Evolutionary conservation across 2,888 invertebrate genomes (phyloP), one percentile per base, ranked within the genome.

Genomic region (Trimorus sp.): DNA sequence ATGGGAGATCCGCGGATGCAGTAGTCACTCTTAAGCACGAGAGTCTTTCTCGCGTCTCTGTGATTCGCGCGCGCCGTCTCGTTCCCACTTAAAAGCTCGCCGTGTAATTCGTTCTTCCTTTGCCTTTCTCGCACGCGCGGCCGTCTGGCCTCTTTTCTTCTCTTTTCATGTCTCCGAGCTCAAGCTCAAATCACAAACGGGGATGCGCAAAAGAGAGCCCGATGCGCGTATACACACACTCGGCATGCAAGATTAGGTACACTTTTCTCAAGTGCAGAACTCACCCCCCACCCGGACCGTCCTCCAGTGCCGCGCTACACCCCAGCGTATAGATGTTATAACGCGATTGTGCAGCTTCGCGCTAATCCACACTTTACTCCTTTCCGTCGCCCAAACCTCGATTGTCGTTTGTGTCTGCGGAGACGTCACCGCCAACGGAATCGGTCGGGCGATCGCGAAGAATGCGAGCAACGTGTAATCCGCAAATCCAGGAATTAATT

Each of bases 1-100:
- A 91, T 91, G 91, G 88, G 88, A 89, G 88, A 90, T 89, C 86
- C 88, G 86, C 78, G 85, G 87, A 84, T 84, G 83, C 83, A 83
- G 80, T 82, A 81, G 84, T 84, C 79, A 83, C 85, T 85, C 84
- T 83, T 83, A 76, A 84, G 84, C 84, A 77, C 65, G 81, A 79
- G 84, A 84, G 81, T 82, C 84, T 82, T 83, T 82, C 75, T 71
- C 79, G 71, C 71, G 48, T 73, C 63, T 78, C 83, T 84, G 73
- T 71, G 82, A 82, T 71, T 76, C 79, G 70, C 82, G 66, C 75
- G 60, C 63, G 80, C 56, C 70, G 40, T 76, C 85, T 79, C 75
- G 62, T 69, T 80, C 82, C 53, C 66, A 70, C 80, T 60, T 48
- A 51, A 83, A 80, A 78, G 77, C 83, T 58, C 58, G 54, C 66